Evolutionary conservation across 2,113 vertebrate genomes (phyloP).

Genomic region (Nyctibius bracteatus): DNA sequence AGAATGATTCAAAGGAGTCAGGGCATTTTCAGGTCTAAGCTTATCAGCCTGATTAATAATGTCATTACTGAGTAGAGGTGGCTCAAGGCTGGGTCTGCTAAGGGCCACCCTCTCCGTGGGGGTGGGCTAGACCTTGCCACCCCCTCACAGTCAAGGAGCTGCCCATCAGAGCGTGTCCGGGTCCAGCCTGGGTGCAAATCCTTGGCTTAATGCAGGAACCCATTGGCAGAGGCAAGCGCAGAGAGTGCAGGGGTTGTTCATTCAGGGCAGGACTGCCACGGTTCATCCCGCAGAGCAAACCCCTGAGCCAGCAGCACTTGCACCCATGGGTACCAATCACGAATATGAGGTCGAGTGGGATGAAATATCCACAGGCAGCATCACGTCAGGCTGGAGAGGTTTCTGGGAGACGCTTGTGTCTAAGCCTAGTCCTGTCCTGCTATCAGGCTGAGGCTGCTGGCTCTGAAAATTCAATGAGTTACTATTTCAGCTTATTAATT

Average conservation of each 20-base stretch:
- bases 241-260: accelerated
- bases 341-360: accelerated
- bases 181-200: not conserved
- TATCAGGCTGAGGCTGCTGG: not conserved
- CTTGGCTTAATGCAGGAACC: not conserved
- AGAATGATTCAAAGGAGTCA: not conserved
- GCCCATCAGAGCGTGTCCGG: accelerated
- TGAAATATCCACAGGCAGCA: accelerated
- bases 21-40: not conserved
- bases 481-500: not conserved
- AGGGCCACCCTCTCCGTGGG: not conserved
- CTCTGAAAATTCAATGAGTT: not conserved
- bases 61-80: not conserved
- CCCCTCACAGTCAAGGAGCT: not conserved
- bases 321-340: not conserved
- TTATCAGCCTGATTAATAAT: not conserved
- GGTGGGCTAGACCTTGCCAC: not conserved
- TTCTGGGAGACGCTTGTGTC: not conserved
- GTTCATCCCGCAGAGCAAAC: not conserved
- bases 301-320: not conserved
- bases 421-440: not conserved
- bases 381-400: not conserved
- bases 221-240: accelerated
- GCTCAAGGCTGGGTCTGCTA: not conserved
- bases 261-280: not conserved